Conservation (phyloP, 2,113 vertebrate genomes). For the Lagopus leucura region DNA sequence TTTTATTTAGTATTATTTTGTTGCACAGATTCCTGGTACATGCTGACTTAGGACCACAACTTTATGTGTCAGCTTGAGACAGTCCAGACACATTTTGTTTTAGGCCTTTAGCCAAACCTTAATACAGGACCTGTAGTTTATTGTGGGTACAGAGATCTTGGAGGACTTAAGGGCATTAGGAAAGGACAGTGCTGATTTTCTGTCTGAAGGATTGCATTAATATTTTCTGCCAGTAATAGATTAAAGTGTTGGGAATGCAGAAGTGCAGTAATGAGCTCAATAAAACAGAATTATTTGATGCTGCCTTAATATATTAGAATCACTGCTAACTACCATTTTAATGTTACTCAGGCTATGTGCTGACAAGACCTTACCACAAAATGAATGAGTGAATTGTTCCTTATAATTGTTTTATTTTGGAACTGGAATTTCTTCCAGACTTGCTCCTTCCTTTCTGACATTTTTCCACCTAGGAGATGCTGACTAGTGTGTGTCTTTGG, state of each 20-base stretch:
- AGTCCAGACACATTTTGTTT: background rate
- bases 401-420: conserved; percentile 13
- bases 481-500: background rate
- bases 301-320: conserved; percentile 12
- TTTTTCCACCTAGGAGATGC: background rate
- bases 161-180: background rate
- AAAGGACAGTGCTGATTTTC: background rate
- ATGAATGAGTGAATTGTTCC: conserved; percentile 42
- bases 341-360: background rate
- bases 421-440: background rate
- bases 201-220: conserved; percentile 28
- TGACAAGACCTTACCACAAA: background rate
- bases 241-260: conserved; percentile 28
- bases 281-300: conserved; percentile 40
- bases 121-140: background rate
- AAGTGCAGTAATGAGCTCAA: conserved; percentile 38
- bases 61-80: background rate
- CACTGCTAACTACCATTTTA: background rate
- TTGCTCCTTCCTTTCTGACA: background rate
- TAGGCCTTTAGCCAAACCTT: background rate
- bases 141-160: background rate
- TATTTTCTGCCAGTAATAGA: conserved; percentile 17
- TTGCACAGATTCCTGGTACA: background rate
- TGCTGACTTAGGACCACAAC: background rate
- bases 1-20: background rate